Conservation (phyloP, 2,113 vertebrate genomes). For the Pongo pygmaeus region DNA sequence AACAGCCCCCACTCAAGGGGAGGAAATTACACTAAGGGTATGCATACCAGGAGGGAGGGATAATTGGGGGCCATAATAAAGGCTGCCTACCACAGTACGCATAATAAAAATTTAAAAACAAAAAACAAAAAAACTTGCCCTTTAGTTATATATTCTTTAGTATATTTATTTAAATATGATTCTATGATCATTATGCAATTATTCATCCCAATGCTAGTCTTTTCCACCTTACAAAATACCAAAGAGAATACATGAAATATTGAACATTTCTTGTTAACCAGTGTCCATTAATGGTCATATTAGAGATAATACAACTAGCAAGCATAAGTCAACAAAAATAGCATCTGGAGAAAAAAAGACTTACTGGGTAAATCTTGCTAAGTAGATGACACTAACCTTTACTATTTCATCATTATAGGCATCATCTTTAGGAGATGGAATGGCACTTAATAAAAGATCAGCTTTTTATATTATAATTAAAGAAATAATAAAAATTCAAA, state of each 20-base stretch:
- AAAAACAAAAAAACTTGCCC: neutral
- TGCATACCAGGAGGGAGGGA: neutral
- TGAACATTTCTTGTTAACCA: neutral
- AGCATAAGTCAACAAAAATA: slow-evolving; percentile 30
- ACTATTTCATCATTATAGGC: neutral
- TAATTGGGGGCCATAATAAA: neutral
- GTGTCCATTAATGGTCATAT: neutral
- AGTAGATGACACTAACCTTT: neutral
- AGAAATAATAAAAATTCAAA: neutral
- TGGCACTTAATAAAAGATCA: neutral
- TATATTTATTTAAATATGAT: neutral
- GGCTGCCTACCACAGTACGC: neutral
- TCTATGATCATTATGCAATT: neutral
- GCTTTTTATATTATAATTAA: neutral
- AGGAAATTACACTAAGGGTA: neutral
- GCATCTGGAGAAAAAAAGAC: slow-evolving; percentile 3
- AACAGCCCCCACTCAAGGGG: neutral
- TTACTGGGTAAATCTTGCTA: neutral
- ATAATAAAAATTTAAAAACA: neutral
- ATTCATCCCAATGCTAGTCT: neutral
- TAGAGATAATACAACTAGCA: neutral
- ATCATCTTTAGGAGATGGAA: neutral
- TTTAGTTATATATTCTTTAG: slow-evolving; percentile 13
- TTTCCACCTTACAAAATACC: neutral
- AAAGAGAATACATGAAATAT: neutral